Conservation (phyloP, 2,113 vertebrate species). For the Aphelocoma coerulescens region DNA sequence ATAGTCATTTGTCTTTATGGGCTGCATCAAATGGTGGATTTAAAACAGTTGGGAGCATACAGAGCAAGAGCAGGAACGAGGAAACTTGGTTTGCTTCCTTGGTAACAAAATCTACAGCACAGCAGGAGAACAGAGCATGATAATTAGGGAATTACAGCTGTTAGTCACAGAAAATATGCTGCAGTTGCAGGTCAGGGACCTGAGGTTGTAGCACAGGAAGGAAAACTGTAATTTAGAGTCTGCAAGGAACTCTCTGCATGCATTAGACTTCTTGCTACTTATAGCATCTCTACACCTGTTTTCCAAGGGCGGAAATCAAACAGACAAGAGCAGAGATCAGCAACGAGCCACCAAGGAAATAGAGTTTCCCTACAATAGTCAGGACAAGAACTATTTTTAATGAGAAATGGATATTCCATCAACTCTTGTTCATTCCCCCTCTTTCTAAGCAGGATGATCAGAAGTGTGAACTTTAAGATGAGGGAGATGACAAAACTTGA, state of each 20-base stretch:
- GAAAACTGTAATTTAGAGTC: constrained; percentile 78
- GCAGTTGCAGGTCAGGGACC: constrained; percentile 74
- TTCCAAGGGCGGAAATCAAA: constrained; percentile 35
- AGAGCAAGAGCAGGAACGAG: background rate
- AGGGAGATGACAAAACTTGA: background rate
- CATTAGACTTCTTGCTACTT: constrained; percentile 33
- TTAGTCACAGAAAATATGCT: constrained; percentile 77
- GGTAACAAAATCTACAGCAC: constrained; percentile 73
- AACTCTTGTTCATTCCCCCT: background rate
- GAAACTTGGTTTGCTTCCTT: constrained; percentile 58
- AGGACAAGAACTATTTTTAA: background rate
- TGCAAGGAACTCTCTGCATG: constrained; percentile 50
- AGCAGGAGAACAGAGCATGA: constrained; percentile 76
- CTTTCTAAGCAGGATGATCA: background rate
- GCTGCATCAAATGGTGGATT: constrained; percentile 59
- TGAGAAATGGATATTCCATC: background rate
- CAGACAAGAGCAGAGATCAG: constrained; percentile 61
- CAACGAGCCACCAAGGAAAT: background rate
- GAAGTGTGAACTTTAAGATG: background rate
- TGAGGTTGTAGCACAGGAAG: constrained; percentile 74
- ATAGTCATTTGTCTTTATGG: constrained; percentile 32
- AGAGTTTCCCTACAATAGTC: background rate
- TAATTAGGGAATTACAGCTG: constrained; percentile 76
- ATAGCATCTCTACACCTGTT: constrained; percentile 67
- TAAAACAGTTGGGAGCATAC: constrained; percentile 37